These are phyloP conservation scores for Orchesellides sinensis DNA, from an alignment of 2,888 invertebrate species.

Conservation along the genomic window DNA sequence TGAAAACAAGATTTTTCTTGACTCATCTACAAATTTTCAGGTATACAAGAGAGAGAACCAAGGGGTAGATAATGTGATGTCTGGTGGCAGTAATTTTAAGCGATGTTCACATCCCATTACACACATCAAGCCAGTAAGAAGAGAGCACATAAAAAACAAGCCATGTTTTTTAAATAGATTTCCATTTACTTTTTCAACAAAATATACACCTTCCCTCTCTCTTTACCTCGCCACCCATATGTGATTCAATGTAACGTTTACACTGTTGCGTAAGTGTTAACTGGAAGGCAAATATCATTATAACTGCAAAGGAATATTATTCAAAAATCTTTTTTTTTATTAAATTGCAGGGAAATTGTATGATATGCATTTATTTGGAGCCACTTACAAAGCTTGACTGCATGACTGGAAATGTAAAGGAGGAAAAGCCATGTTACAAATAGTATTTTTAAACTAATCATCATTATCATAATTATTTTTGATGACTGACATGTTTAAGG, in stretches of 20 bases:
- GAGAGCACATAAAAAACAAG: not conserved
- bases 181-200: conserved; percentile 11
- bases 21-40: conserved; percentile 33
- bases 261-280: conserved; percentile 40
- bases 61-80: conserved; percentile 25
- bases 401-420: too few relatives aligned
- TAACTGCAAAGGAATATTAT: too few relatives aligned
- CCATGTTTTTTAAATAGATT: not conserved
- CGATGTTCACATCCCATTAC: conserved; percentile 19
- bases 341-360: conserved; percentile 1
- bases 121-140: not conserved
- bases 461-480: conserved; percentile 19
- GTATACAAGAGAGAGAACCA: not conserved
- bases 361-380: too few relatives aligned
- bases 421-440: too few relatives aligned
- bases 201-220: too few relatives aligned
- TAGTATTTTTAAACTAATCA: not conserved
- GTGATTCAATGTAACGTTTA: too few relatives aligned
- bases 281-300: conserved; percentile 46
- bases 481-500: conserved; percentile 20
- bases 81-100: conserved; percentile 52
- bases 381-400: too few relatives aligned
- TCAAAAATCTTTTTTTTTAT: too few relatives aligned
- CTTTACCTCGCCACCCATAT: conserved; percentile 3
- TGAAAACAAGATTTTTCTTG: conserved; percentile 54